Conservation (phyloP, 1,140 invertebrate species). For the Drosophila murphyi region DNA sequence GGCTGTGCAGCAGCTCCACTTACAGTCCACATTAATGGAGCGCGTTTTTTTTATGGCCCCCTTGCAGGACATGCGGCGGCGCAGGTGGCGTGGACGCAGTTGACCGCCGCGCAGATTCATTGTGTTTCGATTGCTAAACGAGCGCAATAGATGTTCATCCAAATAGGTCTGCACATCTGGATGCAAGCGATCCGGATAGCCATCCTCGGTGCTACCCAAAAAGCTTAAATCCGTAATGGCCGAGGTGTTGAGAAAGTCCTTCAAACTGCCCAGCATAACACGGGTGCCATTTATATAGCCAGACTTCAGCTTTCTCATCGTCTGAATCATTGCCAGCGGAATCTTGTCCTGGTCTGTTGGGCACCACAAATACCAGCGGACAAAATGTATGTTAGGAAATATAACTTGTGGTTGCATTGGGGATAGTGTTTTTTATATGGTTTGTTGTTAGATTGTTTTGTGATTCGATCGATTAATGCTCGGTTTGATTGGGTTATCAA, state of each 20-base stretch:
- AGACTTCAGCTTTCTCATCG: conserved; percentile 99
- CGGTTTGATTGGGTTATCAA: not conserved
- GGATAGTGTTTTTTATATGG: not conserved
- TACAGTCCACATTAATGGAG: conserved; percentile 93
- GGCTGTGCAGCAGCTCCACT: conserved; percentile 65
- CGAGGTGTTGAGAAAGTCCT: conserved; percentile 97
- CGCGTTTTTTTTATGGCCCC: conserved; percentile 94
- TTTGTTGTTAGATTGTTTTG: not conserved
- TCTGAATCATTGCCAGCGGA: conserved; percentile 97
- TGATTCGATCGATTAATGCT: conserved; percentile 1
- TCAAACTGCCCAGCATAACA: conserved; percentile 95
- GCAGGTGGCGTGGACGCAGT: conserved; percentile 86
- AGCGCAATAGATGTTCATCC: conserved; percentile 93
- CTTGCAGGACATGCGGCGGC: conserved; percentile 91
- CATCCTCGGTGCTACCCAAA: conserved; percentile 95
- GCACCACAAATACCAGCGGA: conserved; percentile 4
- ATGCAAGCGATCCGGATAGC: conserved; percentile 93
- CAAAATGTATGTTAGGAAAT: conserved; percentile 19
- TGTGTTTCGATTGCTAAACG: conserved; percentile 89
- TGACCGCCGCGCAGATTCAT: conserved; percentile 87
- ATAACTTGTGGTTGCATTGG: not conserved
- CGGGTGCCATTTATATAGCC: conserved; percentile 99
- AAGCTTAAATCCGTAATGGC: conserved; percentile 98
- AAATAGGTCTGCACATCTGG: conserved; percentile 94
- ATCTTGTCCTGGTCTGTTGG: conserved; percentile 92